phyloP scores from a whole-genome alignment of 2,888 invertebrate species.

The Polydrusus pterygomalis region DNA sequence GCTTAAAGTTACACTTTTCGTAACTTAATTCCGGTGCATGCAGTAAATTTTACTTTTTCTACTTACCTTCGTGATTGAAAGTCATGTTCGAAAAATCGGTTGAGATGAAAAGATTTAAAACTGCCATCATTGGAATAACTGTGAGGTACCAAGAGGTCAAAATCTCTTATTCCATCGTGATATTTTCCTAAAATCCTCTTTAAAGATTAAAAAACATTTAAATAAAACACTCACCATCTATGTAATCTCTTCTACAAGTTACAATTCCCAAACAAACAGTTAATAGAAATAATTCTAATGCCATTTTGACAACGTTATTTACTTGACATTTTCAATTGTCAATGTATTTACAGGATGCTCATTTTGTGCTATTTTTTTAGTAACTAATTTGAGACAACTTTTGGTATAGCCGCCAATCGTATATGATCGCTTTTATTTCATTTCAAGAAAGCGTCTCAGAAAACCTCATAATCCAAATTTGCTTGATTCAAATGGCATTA shows the following conservation, averaged over 20 bases:
- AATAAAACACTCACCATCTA: not conserved
- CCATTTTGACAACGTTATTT: not conserved
- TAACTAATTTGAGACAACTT: no score
- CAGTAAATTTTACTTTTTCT: not conserved
- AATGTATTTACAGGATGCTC: no score
- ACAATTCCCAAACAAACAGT: not conserved
- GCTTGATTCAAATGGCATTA: no score
- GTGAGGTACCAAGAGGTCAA: slow-evolving; percentile 72
- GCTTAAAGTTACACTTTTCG: no score
- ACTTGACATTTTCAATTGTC: not conserved
- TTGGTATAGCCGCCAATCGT: no score
- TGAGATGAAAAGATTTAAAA: slow-evolving; percentile 71
- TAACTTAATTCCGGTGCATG: no score
- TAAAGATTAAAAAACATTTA: not conserved
- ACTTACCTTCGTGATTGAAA: slow-evolving; percentile 14
- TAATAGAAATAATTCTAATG: not conserved
- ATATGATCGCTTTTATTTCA: no score
- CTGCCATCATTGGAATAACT: slow-evolving; percentile 69
- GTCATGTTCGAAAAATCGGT: slow-evolving; percentile 70
- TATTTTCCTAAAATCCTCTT: slow-evolving; percentile 69
- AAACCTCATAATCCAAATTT: no score
- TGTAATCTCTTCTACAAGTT: slow-evolving; percentile 2
- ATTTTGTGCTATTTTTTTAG: no score
- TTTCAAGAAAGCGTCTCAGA: no score
- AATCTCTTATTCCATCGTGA: slow-evolving; percentile 71